phyloP scores from a whole-genome alignment of 2,797 vertebrate genomes.

The Oceanodroma leucorhoa region DNA sequence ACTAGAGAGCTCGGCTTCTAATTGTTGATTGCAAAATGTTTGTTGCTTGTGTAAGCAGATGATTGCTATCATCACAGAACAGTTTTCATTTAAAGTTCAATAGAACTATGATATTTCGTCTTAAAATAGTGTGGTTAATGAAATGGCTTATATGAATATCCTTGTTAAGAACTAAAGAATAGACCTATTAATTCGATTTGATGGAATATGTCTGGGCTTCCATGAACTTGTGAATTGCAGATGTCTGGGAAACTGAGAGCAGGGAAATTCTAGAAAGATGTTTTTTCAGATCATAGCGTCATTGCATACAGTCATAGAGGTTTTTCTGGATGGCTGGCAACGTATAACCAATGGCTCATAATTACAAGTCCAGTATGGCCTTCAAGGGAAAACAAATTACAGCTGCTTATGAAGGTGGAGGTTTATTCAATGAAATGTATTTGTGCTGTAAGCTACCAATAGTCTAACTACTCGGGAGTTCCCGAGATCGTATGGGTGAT shows the following conservation, averaged over 20 bases:
- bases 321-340: not conserved
- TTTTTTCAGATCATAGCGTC: not conserved
- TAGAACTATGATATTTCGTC: not conserved
- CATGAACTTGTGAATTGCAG: not conserved
- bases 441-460: not conserved
- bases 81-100: not conserved
- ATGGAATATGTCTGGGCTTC: not conserved
- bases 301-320: not conserved
- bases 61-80: not conserved
- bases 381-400: slow-evolving; percentile 19
- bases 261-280: not conserved
- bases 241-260: not conserved
- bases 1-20: not conserved
- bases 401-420: not conserved
- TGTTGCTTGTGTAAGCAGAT: not conserved
- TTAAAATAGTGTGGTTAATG: not conserved
- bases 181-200: not conserved
- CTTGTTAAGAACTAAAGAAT: not conserved
- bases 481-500: not conserved
- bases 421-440: not conserved
- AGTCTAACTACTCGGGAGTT: not conserved
- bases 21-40: not conserved
- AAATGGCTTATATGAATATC: not conserved
- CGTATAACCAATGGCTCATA: not conserved
- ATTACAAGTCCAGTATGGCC: not conserved